Conservation (phyloP, 2,888 invertebrate species). For the Hydraecia micacea region DNA sequence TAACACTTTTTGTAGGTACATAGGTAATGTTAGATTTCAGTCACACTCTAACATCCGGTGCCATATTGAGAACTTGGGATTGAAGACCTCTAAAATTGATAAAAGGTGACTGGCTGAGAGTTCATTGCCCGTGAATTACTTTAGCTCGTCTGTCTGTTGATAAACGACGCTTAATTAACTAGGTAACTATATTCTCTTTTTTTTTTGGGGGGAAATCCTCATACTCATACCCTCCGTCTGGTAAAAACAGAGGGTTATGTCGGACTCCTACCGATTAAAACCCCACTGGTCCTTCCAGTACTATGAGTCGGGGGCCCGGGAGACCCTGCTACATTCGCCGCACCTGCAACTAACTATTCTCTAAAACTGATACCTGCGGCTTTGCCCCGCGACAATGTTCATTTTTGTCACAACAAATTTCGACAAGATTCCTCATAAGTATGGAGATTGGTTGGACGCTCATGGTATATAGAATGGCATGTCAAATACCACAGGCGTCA, state of each 20-base stretch:
- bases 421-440: background rate
- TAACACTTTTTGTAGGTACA: slow-evolving; percentile 16
- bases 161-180: background rate
- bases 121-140: slow-evolving; percentile 12
- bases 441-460: background rate
- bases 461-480: background rate
- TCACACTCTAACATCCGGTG: slow-evolving; percentile 12
- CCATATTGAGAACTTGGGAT: background rate
- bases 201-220: background rate
- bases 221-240: too few species aligned
- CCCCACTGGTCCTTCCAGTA: background rate
- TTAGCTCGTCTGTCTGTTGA: background rate
- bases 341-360: background rate
- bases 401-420: background rate
- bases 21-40: slow-evolving; percentile 21
- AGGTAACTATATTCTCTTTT: background rate
- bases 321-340: background rate
- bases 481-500: background rate
- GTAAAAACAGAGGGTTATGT: too few species aligned
- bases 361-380: background rate
- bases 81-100: slow-evolving; percentile 22
- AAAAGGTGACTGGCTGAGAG: slow-evolving; percentile 7
- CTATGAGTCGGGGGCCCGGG: background rate
- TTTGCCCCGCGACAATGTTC: background rate
- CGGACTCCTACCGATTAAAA: background rate